Percentiles rank a stretch among this genome's conserved stretches.
These are phyloP conservation scores for Synchiropus splendidus DNA, from an alignment of 2,113 vertebrate species.

Conservation along the genomic window DNA sequence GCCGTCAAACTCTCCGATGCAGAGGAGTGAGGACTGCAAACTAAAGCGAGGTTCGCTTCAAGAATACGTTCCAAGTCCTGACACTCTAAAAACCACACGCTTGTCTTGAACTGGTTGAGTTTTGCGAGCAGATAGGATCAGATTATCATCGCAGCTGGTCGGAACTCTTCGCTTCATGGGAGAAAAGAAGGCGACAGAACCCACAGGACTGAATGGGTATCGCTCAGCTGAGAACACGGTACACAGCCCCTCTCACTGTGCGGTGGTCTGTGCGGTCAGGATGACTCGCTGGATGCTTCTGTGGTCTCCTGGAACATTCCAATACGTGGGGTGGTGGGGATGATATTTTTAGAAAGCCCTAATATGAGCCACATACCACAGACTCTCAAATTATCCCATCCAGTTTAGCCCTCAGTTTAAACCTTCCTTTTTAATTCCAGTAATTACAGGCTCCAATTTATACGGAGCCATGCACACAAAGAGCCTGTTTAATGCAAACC, in stretches of 20 bases:
- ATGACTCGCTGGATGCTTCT: conserved; percentile 65
- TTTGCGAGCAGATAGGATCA: conserved; percentile 15
- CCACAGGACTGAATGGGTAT: conserved; percentile 25
- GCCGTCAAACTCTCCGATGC: conserved; percentile 8
- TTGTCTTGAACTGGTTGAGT: conserved; percentile 29
- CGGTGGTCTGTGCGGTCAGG: conserved; percentile 56
- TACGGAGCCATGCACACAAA: conserved; percentile 75
- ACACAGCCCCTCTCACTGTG: conserved; percentile 41
- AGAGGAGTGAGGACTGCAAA: conserved; percentile 15
- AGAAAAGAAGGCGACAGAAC: conserved; percentile 35
- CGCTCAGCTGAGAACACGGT: conserved; percentile 27
- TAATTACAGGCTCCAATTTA: conserved; percentile 81
- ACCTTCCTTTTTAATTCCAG: conserved; percentile 81
- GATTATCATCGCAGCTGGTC: conserved; percentile 31
- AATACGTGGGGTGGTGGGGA: conserved; percentile 68
- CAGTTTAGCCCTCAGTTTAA: conserved; percentile 76
- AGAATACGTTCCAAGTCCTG: conserved; percentile 3
- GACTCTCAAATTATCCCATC: conserved; percentile 81
- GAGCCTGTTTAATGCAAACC: conserved; percentile 76
- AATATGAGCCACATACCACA: conserved; percentile 80
- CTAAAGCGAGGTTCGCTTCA: conserved; percentile 4
- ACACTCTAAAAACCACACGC: conserved; percentile 31
- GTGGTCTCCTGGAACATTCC: conserved; percentile 73
- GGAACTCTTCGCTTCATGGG: conserved; percentile 23
- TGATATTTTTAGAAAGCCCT: conserved; percentile 78